Evolutionary conservation across 1,140 invertebrate genomes (phyloP), one percentile per base, ranked within the genome.

Genomic region (Heliconius hewitsoni): DNA sequence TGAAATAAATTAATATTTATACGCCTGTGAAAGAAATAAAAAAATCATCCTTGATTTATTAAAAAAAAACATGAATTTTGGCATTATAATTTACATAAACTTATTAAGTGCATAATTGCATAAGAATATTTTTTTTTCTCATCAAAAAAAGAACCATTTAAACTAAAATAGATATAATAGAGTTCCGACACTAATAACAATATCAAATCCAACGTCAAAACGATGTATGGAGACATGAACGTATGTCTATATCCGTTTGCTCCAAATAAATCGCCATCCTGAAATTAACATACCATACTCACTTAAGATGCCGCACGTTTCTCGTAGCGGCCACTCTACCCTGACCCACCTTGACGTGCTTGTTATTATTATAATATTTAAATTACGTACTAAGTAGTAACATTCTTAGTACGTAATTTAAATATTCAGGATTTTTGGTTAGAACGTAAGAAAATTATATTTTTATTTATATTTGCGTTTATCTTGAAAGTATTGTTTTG

Each of bases 241-340:
- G 34, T 73, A 27, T 42, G 73, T 71, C 74, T 57, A 82, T 82
- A 79, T 83, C 82, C 81, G 82, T 83, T 86, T 86, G 39, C 71
- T 39, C 34, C 83, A 86, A 87, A 90, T 87, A 86, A 87, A 87
- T 85, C 82, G 81, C 82, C 77, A 39, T 80, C 76, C 70, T 19
- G 80, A 79, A 86, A 88, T 90, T 88, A 90, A 88, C 87, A 86
- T 87, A 85, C 85, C 87, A 82, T 78, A 81, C 85, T 80, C 85
- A 85, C 85, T 89, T 89, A 86, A 87, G 79, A 87, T 86, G 85
- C 84, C 86, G 79, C 82, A 80, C 80, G 81, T 82, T 82, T 84
- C 84, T 78, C 81, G 71, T 39, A 18, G 6, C 81, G 77, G 19
- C 87, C 87, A 85, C 57, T 83, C 77, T 83, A 80, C 30, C 73